Conservation (phyloP, 2,113 vertebrate genomes). For the Psilopsiagon aymara region DNA sequence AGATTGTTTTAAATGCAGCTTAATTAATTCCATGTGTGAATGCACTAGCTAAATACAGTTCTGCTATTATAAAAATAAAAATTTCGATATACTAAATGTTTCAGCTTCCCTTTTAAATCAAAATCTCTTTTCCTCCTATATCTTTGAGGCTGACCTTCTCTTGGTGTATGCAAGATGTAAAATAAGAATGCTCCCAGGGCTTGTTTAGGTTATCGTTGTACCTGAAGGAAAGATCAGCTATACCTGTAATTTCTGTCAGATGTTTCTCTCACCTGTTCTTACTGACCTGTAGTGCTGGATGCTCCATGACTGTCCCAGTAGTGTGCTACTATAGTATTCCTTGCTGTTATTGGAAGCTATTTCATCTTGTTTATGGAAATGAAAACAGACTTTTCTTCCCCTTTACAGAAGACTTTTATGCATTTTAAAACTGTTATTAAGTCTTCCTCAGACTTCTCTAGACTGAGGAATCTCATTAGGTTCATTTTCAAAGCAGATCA, state of each 20-base stretch:
- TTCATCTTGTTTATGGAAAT: background rate
- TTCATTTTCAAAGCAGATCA: background rate
- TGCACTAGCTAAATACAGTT: background rate
- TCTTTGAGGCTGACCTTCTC: background rate
- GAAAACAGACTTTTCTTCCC: background rate
- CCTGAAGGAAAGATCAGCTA: background rate
- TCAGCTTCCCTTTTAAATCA: background rate
- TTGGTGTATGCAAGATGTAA: background rate
- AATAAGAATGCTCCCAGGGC: background rate
- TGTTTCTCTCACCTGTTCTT: background rate
- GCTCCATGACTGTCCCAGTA: background rate
- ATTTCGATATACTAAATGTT: background rate
- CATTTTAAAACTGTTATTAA: background rate
- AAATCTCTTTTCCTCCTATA: background rate
- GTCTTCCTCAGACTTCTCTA: background rate
- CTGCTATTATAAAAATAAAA: background rate
- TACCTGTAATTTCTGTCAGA: background rate
- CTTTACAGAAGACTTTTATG: background rate
- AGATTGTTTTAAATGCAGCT: slow-evolving; percentile 34
- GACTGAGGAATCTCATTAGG: background rate
- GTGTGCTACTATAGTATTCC: background rate
- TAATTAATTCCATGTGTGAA: slow-evolving; percentile 31
- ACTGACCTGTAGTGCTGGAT: background rate
- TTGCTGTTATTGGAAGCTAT: background rate
- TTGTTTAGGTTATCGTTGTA: background rate